phyloP scores from a whole-genome alignment of 2,888 invertebrate species.

The Thumatha senex region DNA sequence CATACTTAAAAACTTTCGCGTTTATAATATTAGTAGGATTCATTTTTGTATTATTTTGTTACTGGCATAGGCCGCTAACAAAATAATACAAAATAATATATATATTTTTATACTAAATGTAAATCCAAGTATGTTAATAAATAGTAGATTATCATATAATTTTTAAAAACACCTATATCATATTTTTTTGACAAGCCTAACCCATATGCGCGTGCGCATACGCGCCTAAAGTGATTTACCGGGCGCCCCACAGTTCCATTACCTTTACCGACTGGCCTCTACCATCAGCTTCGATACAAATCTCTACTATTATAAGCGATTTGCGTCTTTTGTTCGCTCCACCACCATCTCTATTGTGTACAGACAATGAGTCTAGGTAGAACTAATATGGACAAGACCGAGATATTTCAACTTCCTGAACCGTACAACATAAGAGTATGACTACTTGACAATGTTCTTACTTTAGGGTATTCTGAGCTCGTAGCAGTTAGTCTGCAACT shows the following conservation, averaged over 20 bases:
- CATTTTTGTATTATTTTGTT: no score
- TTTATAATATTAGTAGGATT: no score
- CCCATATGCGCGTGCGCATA: constrained; percentile 14
- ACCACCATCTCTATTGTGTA: constrained; percentile 15
- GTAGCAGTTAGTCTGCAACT: no score
- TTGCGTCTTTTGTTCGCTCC: constrained; percentile 31
- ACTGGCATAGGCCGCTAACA: no score
- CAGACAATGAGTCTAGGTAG: constrained; percentile 7
- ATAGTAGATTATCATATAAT: background rate
- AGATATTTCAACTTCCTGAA: no score
- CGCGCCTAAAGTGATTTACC: constrained; percentile 37
- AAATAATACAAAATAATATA: no score
- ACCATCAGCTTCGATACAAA: constrained; percentile 38
- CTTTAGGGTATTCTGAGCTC: no score
- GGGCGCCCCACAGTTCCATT: constrained; percentile 44
- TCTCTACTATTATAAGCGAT: constrained; percentile 39
- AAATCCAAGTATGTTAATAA: no score
- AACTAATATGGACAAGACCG: constrained; percentile 6
- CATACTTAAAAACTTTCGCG: no score
- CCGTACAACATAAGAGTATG: no score
- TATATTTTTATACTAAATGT: no score
- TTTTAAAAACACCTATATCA: background rate
- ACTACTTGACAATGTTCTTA: no score
- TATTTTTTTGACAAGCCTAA: background rate
- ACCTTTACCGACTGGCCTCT: constrained; percentile 29